These are phyloP conservation scores for Standfussiana lucernea DNA, from an alignment of 2,888 invertebrate species.

Conservation along the genomic window DNA sequence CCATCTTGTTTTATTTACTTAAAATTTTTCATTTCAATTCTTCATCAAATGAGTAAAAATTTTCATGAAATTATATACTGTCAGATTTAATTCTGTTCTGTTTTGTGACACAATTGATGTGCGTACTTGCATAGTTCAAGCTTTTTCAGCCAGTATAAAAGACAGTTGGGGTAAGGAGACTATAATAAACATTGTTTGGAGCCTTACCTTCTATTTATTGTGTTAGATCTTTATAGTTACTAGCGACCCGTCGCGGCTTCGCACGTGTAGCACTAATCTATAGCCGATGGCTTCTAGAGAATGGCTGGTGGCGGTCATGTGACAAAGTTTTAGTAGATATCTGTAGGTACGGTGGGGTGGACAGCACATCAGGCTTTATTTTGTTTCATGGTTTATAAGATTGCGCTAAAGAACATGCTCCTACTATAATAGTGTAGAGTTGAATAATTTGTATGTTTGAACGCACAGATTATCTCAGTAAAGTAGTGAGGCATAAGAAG, in stretches of 20 bases:
- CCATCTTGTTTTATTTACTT: slow-evolving; percentile 73
- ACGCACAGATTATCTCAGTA: no score
- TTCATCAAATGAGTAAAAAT: slow-evolving; percentile 39
- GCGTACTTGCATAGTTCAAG: no score
- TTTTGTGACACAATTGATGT: slow-evolving; percentile 30
- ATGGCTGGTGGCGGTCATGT: not conserved
- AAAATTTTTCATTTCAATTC: slow-evolving; percentile 42
- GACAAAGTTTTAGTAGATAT: not conserved
- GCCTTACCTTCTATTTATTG: not conserved
- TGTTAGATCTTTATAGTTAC: no score
- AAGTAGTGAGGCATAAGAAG: no score
- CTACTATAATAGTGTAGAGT: no score
- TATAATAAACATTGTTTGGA: not conserved
- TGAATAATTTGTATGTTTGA: no score
- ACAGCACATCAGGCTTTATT: no score
- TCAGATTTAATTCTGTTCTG: slow-evolving; percentile 55
- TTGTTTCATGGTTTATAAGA: no score
- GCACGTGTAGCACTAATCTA: no score
- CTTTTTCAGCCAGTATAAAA: slow-evolving; percentile 40
- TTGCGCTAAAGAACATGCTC: not conserved
- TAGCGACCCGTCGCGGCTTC: no score
- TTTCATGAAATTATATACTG: slow-evolving; percentile 46
- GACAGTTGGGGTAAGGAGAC: slow-evolving; percentile 4
- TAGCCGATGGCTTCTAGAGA: not conserved
- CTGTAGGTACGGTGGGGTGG: not conserved